Evolutionary conservation across 2,113 vertebrate species (phyloP).

Genomic region (Cisticola juncidis): DNA sequence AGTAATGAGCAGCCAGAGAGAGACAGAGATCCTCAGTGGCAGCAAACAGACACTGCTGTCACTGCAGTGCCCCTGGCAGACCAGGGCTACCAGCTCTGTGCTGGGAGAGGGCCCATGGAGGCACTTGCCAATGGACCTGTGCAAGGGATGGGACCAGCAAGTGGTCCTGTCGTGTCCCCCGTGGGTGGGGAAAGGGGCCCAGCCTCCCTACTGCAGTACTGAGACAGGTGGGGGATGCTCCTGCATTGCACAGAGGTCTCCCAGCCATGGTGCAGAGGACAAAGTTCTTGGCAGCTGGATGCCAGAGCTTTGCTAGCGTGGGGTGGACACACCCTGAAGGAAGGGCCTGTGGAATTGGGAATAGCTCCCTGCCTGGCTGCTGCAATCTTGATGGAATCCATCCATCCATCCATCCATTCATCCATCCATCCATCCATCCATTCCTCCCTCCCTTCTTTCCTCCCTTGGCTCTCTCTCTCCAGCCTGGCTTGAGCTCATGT

Average conservation of each 20-base stretch:
- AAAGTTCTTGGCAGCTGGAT: not conserved
- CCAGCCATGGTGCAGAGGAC: not conserved
- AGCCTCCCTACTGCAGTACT: not conserved
- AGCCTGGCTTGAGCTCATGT: not conserved
- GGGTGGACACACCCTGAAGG: not conserved
- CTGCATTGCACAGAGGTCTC: not conserved
- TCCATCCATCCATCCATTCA: not conserved
- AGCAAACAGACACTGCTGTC: slow-evolving; percentile 11
- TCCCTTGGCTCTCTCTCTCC: not conserved
- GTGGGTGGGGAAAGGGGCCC: not conserved
- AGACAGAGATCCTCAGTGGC: slow-evolving; percentile 3
- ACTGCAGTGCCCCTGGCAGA: not conserved
- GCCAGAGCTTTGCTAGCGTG: not conserved
- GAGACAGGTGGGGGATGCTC: fast-evolving
- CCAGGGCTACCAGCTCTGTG: not conserved
- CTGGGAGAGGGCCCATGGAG: not conserved
- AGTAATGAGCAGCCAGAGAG: not conserved
- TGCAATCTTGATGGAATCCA: not conserved
- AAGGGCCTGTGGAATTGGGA: not conserved
- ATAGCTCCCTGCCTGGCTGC: not conserved
- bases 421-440: not conserved
- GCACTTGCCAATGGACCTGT: fast-evolving
- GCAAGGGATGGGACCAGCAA: not conserved
- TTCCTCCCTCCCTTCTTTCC: not conserved
- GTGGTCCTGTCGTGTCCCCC: not conserved